These are phyloP conservation scores for Glaucidium brasilianum DNA, from an alignment of 2,113 vertebrate genomes.

Conservation along the genomic window DNA sequence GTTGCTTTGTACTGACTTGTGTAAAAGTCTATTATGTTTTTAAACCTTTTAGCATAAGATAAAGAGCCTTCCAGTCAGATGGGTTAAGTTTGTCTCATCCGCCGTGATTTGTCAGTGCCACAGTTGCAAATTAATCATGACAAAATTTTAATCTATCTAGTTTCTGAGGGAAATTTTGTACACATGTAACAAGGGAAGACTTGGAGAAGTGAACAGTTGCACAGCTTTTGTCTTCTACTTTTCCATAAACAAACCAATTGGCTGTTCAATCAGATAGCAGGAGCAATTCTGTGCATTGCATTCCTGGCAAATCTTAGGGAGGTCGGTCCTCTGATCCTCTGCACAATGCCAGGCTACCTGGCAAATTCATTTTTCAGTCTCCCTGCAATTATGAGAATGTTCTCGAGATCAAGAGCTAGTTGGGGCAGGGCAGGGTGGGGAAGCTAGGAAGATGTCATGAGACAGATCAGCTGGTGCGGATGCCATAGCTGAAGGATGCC, in stretches of 20 bases:
- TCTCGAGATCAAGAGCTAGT: not conserved
- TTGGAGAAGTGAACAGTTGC: not conserved
- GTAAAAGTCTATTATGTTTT: not conserved
- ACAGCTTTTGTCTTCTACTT: not conserved
- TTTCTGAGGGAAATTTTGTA: not conserved
- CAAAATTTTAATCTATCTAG: not conserved
- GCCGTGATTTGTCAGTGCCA: not conserved
- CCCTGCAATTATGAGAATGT: not conserved
- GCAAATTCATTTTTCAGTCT: not conserved
- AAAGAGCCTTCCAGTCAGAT: not conserved
- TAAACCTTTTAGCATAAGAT: not conserved
- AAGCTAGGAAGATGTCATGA: not conserved
- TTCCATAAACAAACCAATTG: not conserved
- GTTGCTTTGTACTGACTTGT: not conserved
- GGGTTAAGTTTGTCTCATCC: not conserved
- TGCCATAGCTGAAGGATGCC: not conserved
- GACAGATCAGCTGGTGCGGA: not conserved
- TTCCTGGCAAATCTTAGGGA: not conserved
- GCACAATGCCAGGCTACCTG: not conserved
- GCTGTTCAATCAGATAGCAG: not conserved
- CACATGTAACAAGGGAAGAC: not conserved
- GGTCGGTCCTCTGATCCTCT: not conserved
- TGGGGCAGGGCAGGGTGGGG: not conserved
- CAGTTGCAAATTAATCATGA: not conserved
- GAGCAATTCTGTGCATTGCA: not conserved